phyloP scores from a whole-genome alignment of 2,888 invertebrate species.

The Drosophila limbata region DNA sequence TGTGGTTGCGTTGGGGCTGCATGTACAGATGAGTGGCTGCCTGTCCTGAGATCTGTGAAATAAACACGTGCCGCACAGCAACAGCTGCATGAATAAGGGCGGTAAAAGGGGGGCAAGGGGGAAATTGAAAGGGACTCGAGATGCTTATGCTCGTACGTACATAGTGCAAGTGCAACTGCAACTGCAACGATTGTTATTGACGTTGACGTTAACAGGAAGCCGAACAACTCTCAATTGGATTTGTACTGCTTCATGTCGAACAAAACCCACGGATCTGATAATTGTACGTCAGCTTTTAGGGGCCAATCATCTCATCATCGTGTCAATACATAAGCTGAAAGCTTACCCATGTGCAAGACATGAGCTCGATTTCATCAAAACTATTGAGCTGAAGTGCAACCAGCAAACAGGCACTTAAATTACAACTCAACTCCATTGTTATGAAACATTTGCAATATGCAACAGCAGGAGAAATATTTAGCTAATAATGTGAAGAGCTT shows the following conservation, averaged over 20 bases:
- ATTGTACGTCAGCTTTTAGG: slow-evolving; percentile 24
- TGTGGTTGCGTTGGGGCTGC: slow-evolving; percentile 62
- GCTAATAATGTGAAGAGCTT: not conserved
- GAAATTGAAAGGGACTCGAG: not conserved
- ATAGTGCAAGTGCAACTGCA: slow-evolving; percentile 45
- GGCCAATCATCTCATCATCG: slow-evolving; percentile 13
- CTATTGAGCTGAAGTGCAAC: slow-evolving; percentile 4
- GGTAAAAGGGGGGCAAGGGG: no score
- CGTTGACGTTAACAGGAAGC: slow-evolving; percentile 42
- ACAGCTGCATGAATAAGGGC: slow-evolving; percentile 1
- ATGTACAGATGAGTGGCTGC: slow-evolving; percentile 63
- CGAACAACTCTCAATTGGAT: slow-evolving; percentile 43
- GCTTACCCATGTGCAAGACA: slow-evolving; percentile 26
- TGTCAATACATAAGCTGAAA: slow-evolving; percentile 2
- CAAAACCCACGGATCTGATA: slow-evolving; percentile 23
- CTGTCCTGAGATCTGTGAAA: slow-evolving; percentile 63
- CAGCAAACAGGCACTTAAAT: not conserved
- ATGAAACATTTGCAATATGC: not conserved
- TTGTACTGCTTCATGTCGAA: slow-evolving; percentile 44
- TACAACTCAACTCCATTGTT: not conserved
- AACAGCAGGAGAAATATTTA: not conserved
- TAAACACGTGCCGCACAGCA: slow-evolving; percentile 23
- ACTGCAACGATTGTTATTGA: slow-evolving; percentile 35
- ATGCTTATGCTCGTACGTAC: slow-evolving; percentile 30
- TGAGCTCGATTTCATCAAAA: slow-evolving; percentile 2